A percentile compares a stretch with the other conserved stretches of the same genome.
These are phyloP conservation scores for Euclidia mi DNA, from an alignment of 2,888 invertebrate genomes.

Conservation along the genomic window DNA sequence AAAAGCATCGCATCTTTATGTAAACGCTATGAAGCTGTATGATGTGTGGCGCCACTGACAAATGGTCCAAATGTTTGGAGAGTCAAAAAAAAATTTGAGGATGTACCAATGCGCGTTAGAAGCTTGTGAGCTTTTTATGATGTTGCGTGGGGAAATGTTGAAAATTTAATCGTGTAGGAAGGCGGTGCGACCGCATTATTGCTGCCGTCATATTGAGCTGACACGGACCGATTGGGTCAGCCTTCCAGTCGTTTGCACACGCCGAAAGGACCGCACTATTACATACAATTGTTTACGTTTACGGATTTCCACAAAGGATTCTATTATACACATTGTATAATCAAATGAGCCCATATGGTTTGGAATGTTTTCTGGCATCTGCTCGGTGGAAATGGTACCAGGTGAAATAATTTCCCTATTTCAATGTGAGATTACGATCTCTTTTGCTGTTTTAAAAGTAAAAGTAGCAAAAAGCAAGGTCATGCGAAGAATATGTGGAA, in stretches of 20 bases:
- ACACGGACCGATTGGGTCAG: slow-evolving; percentile 74
- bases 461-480: not conserved
- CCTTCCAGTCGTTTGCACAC: slow-evolving; percentile 56
- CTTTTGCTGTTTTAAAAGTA: slow-evolving; percentile 7
- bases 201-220: slow-evolving; percentile 79
- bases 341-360: slow-evolving; percentile 27
- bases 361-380: slow-evolving; percentile 29
- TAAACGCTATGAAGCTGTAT: slow-evolving; percentile 60
- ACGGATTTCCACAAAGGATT: slow-evolving; percentile 23
- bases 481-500: too few species aligned
- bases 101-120: slow-evolving; percentile 40
- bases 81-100: slow-evolving; percentile 55
- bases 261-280: slow-evolving; percentile 50
- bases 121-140: slow-evolving; percentile 57
- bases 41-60: slow-evolving; percentile 62
- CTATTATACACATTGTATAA: slow-evolving; percentile 43
- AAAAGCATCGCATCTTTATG: slow-evolving; percentile 64
- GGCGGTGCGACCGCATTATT: slow-evolving; percentile 72
- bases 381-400: slow-evolving; percentile 29
- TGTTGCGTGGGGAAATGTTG: slow-evolving; percentile 74
- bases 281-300: slow-evolving; percentile 55
- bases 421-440: slow-evolving; percentile 27
- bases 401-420: slow-evolving; percentile 34
- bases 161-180: slow-evolving; percentile 79
- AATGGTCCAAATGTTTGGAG: slow-evolving; percentile 55